Evolutionary conservation across 2,888 invertebrate species (phyloP), one percentile per base, ranked within the genome.

Genomic region (Cordilura impudica): DNA sequence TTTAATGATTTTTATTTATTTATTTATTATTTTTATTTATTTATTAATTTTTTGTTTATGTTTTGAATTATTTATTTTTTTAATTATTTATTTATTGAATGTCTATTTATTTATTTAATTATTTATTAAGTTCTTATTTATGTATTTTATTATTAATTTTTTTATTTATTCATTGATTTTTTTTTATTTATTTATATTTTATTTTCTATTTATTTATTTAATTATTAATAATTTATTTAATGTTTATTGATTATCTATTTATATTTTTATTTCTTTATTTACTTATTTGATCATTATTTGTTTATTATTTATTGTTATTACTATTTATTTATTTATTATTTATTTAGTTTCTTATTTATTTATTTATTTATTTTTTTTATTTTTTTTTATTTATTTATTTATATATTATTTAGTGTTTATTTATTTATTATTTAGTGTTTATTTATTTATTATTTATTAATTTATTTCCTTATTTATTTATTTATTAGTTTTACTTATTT

Each of bases 141-240:
- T n/a, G n/a, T n/a, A 7, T 49, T 49, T 49, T 49, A 49, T 49
- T 7, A 18, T 49, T 18, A 18, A 18, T 49, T 16, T 18, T 4
- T 49, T 49, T 49, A 49, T n/a, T n/a, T n/a, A n/a, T n/a, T n/a
- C n/a, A n/a, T n/a, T n/a, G n/a, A n/a, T n/a, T n/a, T n/a, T n/a
- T 49, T 49, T 49, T 49, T 18, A 18, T 56, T 56, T 29, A 56
- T 56, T 29, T 58, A n/a, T 5, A 31, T n/a, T n/a, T n/a, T n/a
- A n/a, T n/a, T n/a, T n/a, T n/a, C n/a, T n/a, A n/a, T n/a, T n/a
- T n/a, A n/a, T 16, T 54, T 54, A 2, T 54, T 54, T 23, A 21
- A 23, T n/a, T n/a, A n/a, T n/a, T 23, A 21, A 21, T 16, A 23
- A 21, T 23, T 54, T 54, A 6, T 54, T 54, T 23, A 21, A 10